Evolutionary conservation across 2,797 vertebrate genomes (phyloP).

Genomic region (Garrulus glandarius): DNA sequence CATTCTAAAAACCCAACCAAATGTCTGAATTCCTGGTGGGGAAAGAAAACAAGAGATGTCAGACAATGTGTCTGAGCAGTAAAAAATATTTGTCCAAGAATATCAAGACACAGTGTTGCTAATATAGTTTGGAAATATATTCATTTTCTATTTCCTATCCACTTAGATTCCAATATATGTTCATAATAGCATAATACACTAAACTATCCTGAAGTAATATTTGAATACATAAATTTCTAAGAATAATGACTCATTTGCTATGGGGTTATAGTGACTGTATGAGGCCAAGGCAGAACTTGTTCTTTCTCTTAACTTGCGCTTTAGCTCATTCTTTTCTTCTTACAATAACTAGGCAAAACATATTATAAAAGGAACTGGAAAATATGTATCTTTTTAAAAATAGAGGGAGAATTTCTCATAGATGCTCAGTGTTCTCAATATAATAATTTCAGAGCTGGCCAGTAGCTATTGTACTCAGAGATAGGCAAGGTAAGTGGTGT

Average conservation of each 20-base stretch:
- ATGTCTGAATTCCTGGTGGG: not conserved
- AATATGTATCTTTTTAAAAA: not conserved
- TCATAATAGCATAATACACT: not conserved
- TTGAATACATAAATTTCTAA: not conserved
- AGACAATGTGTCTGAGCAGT: not conserved
- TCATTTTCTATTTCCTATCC: not conserved
- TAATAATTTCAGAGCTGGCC: not conserved
- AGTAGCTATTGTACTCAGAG: not conserved
- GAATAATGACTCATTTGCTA: not conserved
- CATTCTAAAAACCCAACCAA: not conserved
- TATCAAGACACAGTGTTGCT: not conserved
- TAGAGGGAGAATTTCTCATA: not conserved
- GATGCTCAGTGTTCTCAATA: not conserved
- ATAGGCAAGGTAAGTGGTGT: not conserved
- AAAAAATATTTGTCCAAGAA: not conserved
- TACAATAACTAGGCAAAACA: not conserved
- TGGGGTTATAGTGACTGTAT: not conserved
- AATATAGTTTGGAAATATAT: not conserved
- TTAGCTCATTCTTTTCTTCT: not conserved
- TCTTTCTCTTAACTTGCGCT: not conserved
- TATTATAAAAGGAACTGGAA: not conserved
- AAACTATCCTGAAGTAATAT: not conserved
- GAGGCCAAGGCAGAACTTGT: not conserved
- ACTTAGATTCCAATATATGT: not conserved
- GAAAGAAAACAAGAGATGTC: not conserved